These are phyloP conservation scores for Anguilla obscura DNA, from an alignment of 2,797 vertebrate genomes.

Conservation along the genomic window DNA sequence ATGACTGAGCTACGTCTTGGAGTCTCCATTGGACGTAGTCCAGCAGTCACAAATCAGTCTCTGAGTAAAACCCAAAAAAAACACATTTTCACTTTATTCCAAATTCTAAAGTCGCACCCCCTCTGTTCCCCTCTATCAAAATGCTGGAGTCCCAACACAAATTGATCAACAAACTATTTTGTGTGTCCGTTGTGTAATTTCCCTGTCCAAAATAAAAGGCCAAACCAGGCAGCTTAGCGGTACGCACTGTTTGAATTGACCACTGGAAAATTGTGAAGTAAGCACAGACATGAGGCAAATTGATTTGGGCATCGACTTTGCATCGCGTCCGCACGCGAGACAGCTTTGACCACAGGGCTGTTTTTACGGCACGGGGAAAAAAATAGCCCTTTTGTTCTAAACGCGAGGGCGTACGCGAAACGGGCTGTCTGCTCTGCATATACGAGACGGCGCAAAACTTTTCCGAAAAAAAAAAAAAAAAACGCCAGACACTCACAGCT, in stretches of 20 bases:
- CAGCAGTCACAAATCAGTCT: neutral
- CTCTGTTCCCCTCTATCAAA: neutral
- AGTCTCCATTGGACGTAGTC: neutral
- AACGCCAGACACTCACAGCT: conserved; percentile 12
- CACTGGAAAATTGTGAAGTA: conserved; percentile 65
- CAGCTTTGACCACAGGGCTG: conserved; percentile 55
- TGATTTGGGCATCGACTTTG: conserved; percentile 72
- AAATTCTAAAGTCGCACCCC: neutral
- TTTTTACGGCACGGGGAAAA: conserved; percentile 69
- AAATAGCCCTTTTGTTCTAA: neutral
- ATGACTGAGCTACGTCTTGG: neutral
- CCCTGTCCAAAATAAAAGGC: conserved; percentile 60
- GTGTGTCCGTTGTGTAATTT: conserved; percentile 66
- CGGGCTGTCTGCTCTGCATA: neutral
- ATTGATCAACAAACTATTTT: neutral
- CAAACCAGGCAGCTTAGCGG: conserved; percentile 66
- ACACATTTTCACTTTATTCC: neutral
- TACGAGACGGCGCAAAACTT: neutral
- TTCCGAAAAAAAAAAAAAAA: neutral
- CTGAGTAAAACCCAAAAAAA: neutral
- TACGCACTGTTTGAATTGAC: conserved; percentile 65
- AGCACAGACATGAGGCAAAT: conserved; percentile 50
- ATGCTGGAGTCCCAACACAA: neutral
- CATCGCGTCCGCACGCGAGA: conserved; percentile 69
- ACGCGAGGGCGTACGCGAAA: neutral